Evolutionary conservation across 2,797 vertebrate genomes (phyloP).

Genomic region (Tenualosa thibaudeaui): DNA sequence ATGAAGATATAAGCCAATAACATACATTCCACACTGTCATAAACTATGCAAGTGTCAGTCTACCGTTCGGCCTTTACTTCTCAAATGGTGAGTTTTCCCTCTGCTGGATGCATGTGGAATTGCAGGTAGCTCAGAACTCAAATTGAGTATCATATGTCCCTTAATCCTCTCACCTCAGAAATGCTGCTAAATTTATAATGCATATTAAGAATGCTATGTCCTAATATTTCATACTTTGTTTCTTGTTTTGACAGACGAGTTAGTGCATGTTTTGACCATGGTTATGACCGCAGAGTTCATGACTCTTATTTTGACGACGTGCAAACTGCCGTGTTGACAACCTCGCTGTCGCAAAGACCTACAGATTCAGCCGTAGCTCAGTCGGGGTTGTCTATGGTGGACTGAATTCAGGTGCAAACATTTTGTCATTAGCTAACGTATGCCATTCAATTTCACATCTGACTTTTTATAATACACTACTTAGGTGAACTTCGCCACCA

Average conservation of each 20-base stretch:
- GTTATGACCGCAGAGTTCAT: neutral
- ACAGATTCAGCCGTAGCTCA: neutral
- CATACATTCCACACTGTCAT: too few relatives aligned
- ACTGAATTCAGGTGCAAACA: neutral
- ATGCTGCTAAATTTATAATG: neutral
- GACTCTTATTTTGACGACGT: conserved; percentile 7
- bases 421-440: neutral
- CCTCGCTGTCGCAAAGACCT: neutral
- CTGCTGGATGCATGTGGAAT: neutral
- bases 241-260: too few relatives aligned
- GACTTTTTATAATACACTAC: neutral
- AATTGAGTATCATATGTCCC: too few relatives aligned
- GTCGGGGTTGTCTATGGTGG: neutral
- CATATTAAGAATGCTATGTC: neutral
- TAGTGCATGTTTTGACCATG: too few relatives aligned
- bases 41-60: too few relatives aligned
- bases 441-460: neutral
- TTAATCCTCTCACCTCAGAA: neutral
- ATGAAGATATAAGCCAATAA: too few relatives aligned
- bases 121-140: neutral
- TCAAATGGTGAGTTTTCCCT: neutral
- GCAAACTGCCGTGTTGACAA: neutral
- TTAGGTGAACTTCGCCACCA: neutral
- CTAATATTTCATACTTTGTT: too few relatives aligned
- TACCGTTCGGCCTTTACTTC: too few relatives aligned